Base-by-base conservation (phyloP, 2,888 invertebrate species). In the Tortrix viridana region DNA sequence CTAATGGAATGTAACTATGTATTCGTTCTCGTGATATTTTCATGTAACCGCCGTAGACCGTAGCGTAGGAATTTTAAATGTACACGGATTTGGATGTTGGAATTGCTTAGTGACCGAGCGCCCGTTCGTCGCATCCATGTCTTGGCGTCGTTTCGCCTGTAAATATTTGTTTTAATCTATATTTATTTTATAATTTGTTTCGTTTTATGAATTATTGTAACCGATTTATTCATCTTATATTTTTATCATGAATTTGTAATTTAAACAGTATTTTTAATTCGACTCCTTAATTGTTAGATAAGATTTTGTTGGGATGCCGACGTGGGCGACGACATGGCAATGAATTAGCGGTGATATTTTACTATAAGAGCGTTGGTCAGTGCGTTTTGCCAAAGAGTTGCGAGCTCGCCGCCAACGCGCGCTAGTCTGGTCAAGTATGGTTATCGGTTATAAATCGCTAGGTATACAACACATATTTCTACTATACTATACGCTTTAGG, bases 1-100 rank as follows among this genome's bases (percentile, higher is more conserved):
- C 74, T 75, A 87, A 88, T 76, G 76, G 80, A 84, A 82, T 82
- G 78, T 82, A 57, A 82, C 81, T 78, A 82, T 87, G 85, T 88
- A 88, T 87, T 88, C 86, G 81, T 81, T 81, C 75, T 79, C 84
- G 89, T 89, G 89, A 89, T 89, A 89, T 90, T 88, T 88, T 85
- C 81, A 78, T 85, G 81, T 86, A 88, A 85, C 79, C 83, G 84
- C 78, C 69, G 75, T 83, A 83, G 81, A 62, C 56, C 79, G 77
- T 71, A 67, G 67, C 67, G 65, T 76, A 76, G 73, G 66, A 23
- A 52, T 66, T 70, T 47, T 16, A 22, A 58, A 22, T 20, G 52
- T 16, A 63, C 47, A 58, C 64, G 88, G 86, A 87, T 87, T 89
- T 89, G 89, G 77, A 75, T 65, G 72, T 72, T 72, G 84, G 82